phyloP scores from a whole-genome alignment of 1,140 invertebrate genomes.

The Achatina immaculata region DNA sequence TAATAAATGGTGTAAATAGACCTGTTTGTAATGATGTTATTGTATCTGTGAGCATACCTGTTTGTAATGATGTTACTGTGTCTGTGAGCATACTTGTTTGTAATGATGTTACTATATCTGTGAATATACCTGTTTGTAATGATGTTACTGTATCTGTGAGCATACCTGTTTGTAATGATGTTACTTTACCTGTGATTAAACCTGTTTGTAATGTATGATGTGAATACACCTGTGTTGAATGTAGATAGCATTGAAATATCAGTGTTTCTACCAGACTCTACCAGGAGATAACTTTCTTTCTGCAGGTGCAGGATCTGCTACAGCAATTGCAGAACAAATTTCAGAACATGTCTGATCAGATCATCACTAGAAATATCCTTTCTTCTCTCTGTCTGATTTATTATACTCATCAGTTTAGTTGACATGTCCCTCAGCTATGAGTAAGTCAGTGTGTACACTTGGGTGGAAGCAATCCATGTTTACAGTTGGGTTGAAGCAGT shows the following conservation, averaged over 20 bases:
- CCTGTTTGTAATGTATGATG: not conserved
- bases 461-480: not conserved
- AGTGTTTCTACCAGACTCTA: not conserved
- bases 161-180: no score
- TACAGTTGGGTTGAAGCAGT: no score
- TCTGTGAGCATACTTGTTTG: no score
- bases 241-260: not conserved
- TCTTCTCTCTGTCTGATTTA: slow-evolving; percentile 50
- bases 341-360: slow-evolving; percentile 98
- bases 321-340: slow-evolving; percentile 99
- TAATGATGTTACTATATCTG: no score
- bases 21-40: no score
- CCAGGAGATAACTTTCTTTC: slow-evolving; percentile 45
- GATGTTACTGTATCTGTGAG: no score
- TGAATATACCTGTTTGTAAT: no score
- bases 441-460: not conserved
- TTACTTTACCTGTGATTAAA: not conserved
- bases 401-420: not conserved
- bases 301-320: slow-evolving; percentile 93
- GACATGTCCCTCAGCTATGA: no score
- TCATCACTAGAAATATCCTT: slow-evolving; percentile 93
- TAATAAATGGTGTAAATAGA: no score
- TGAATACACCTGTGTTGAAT: not conserved
- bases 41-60: no score
- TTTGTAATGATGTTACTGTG: no score